A percentile compares a stretch with the other conserved stretches of the same genome.
Conservation (phyloP, 92 coral and sea anemone genomes). For the Epizoanthus scotinus region DNA sequence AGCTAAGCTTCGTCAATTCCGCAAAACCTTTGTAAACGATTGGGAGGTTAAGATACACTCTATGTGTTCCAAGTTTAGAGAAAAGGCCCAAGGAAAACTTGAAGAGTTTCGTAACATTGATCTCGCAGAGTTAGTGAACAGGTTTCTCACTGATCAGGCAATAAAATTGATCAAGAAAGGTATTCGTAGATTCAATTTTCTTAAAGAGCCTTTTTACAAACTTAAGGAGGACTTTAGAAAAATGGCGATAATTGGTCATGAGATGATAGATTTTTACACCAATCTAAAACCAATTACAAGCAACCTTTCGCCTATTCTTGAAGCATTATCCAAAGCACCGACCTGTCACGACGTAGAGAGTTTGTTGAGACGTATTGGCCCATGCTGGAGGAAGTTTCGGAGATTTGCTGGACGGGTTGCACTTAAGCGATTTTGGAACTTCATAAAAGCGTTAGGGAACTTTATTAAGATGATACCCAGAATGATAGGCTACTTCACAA, state of each 20-base stretch:
- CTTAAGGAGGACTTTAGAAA: constrained; percentile 66
- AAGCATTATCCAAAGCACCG: constrained; percentile 76
- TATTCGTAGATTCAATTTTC: constrained; percentile 57
- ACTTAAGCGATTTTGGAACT: constrained; percentile 66
- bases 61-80: constrained; percentile 77
- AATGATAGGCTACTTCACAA: constrained; percentile 78
- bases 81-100: constrained; percentile 65
- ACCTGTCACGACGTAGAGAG: constrained; percentile 69
- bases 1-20: constrained; percentile 74
- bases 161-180: constrained; percentile 71
- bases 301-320: constrained; percentile 76
- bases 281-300: constrained; percentile 83
- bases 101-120: constrained; percentile 67
- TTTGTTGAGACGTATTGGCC: constrained; percentile 45
- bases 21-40: constrained; percentile 67
- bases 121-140: constrained; percentile 69
- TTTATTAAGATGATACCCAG: constrained; percentile 83
- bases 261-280: constrained; percentile 70
- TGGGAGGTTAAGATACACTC: constrained; percentile 72
- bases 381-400: constrained; percentile 24
- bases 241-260: constrained; percentile 61
- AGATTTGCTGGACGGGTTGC: constrained; percentile 58
- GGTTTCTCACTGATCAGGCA: constrained; percentile 73
- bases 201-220: constrained; percentile 74
- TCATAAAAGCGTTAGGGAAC: constrained; percentile 68